Base-by-base conservation (phyloP, 2,888 invertebrate species). In the Stenurella melanura region DNA sequence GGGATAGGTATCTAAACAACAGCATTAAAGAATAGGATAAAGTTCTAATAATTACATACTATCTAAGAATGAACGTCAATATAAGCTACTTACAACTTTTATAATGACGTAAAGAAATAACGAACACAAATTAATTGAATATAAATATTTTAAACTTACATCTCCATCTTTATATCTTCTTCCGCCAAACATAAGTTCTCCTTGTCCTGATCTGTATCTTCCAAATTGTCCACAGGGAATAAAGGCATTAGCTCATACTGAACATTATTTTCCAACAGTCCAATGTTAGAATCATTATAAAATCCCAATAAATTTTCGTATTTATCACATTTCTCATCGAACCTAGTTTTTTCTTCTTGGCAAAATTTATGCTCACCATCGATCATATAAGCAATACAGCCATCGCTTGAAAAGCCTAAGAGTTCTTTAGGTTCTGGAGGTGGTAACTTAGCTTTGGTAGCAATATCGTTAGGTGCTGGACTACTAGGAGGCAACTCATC, bases 341-440 rank as follows among this genome's bases (percentile, higher is more conserved):
- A 38, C 30, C 38, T 9, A 30, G 34, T 38, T 12, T 69, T 19
- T 57, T 69, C 34, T 69, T 38, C 7, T 2, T 57, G 18, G n/a
- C 50, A 50, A n/a, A 50, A 18, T 34, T 69, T 17, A 12, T 57
- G 58, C 17, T 18, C 17, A 10, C 12, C 19, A 57, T 76, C 75
- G 12, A 70, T 81, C 74, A 81, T 74, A 15, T 81, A 60, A 38
- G 80, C 79, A 38, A 42, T 34, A n/a, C 76, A 50, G 12, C 73
- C 76, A 73, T 82, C 76, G 5, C 54, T 50, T 2, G 78, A 72
- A 74, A 83, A 84, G 9, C 84, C 84, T 5, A 83, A 26, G 12
- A 83, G 67, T n/a, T 78, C 76, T n/a, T 77, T 76, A 5, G 80
- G 26, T 26, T 26, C 26, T 26, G n/a, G n/a, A n/a, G 64, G 26